Percentiles rank a stretch among this genome's conserved stretches.
Evolutionary conservation across 1,140 invertebrate genomes (phyloP).

Genomic region (Pollicipes pollicipes): DNA sequence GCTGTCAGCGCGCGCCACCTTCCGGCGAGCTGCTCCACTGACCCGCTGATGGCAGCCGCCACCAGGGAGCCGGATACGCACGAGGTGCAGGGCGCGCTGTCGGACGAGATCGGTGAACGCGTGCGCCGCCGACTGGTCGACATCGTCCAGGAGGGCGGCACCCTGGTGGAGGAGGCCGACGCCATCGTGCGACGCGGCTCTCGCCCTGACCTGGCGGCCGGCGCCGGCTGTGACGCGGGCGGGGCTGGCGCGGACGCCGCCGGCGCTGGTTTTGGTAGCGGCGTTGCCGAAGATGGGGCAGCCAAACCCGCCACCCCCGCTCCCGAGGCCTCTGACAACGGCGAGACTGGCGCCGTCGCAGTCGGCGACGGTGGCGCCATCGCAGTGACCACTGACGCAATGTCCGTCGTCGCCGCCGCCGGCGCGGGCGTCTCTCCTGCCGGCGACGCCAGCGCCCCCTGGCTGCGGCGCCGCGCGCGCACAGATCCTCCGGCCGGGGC

Average conservation of each 20-base stretch:
- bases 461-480: too few relatives aligned
- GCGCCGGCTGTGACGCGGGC: too few relatives aligned
- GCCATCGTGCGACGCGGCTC: background rate
- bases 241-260: too few relatives aligned
- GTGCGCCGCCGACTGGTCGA: background rate
- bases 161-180: background rate
- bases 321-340: too few relatives aligned
- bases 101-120: background rate
- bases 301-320: background rate
- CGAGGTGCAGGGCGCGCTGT: background rate
- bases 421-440: too few relatives aligned
- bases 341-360: background rate
- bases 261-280: too few relatives aligned
- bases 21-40: too few relatives aligned
- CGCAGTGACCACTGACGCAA: background rate
- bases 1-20: too few relatives aligned
- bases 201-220: background rate
- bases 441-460: too few relatives aligned
- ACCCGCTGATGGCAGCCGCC: too few relatives aligned
- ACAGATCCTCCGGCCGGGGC: too few relatives aligned
- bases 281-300: background rate
- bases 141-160: slow-evolving; percentile 3
- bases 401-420: too few relatives aligned
- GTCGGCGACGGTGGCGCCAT: background rate
- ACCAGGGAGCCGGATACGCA: background rate